Conservation (phyloP, 1,140 invertebrate species). For the Portunus trituberculatus region DNA sequence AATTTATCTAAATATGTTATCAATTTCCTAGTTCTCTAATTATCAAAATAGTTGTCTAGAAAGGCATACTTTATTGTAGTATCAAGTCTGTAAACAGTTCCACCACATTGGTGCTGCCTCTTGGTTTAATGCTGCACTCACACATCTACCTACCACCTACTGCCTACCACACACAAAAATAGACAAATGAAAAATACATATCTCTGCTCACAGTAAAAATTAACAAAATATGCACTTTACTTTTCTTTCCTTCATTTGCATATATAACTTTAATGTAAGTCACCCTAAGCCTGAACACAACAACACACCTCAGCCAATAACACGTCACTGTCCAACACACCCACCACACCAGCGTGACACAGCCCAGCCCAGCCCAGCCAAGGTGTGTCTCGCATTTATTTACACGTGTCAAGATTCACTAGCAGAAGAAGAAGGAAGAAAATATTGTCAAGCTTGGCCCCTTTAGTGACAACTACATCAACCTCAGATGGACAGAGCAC, state of each 20-base stretch:
- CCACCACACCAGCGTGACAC: neutral
- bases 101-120: neutral
- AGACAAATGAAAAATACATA: neutral
- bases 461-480: neutral
- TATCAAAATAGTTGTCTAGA: neutral
- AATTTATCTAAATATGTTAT: neutral
- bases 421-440: neutral
- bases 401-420: neutral
- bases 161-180: too few species aligned
- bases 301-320: neutral
- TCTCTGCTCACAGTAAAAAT: neutral
- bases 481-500: neutral
- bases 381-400: too few species aligned
- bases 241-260: neutral
- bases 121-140: neutral
- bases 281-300: neutral
- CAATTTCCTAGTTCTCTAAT: neutral
- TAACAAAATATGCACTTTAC: neutral
- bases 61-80: constrained; percentile 3
- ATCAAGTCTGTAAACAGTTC: neutral
- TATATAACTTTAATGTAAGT: neutral
- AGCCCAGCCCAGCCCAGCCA: too few species aligned
- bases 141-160: neutral
- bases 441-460: neutral
- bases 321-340: neutral